phyloP scores from a whole-genome alignment of 2,888 invertebrate genomes.

The Microdon myrmicae region DNA sequence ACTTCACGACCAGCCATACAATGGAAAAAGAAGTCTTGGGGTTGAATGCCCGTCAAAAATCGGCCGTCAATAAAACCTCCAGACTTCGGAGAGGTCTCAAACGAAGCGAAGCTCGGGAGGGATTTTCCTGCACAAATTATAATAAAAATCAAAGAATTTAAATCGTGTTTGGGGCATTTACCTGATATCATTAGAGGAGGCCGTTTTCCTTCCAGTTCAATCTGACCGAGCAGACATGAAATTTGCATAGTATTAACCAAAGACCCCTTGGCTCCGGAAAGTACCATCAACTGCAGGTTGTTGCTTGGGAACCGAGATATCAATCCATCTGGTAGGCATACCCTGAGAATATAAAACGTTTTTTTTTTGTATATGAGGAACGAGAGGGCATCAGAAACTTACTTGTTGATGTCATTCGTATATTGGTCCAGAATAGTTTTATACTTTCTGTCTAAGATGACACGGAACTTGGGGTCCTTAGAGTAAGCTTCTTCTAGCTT shows the following conservation, averaged over 20 bases:
- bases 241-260: constrained; percentile 98
- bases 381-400: constrained; percentile 43
- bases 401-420: constrained; percentile 91
- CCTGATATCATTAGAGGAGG: constrained; percentile 92
- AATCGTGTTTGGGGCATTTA: constrained; percentile 1
- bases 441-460: constrained; percentile 84
- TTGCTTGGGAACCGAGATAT: constrained; percentile 90
- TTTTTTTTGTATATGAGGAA: not conserved
- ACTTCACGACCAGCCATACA: constrained; percentile 99
- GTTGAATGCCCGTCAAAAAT: constrained; percentile 98
- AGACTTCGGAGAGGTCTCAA: constrained; percentile 88
- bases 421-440: constrained; percentile 82
- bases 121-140: constrained; percentile 75
- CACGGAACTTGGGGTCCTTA: constrained; percentile 80
- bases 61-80: constrained; percentile 97
- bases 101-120: constrained; percentile 90
- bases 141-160: not conserved
- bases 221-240: constrained; percentile 96
- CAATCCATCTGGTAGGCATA: constrained; percentile 86
- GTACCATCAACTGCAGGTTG: constrained; percentile 98
- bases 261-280: constrained; percentile 99
- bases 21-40: constrained; percentile 99
- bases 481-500: constrained; percentile 77
- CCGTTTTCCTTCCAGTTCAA: constrained; percentile 96
- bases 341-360: constrained; percentile 64